Evolutionary conservation across 2,797 vertebrate genomes (phyloP).

Genomic region (Pseudomugil tenellus): DNA sequence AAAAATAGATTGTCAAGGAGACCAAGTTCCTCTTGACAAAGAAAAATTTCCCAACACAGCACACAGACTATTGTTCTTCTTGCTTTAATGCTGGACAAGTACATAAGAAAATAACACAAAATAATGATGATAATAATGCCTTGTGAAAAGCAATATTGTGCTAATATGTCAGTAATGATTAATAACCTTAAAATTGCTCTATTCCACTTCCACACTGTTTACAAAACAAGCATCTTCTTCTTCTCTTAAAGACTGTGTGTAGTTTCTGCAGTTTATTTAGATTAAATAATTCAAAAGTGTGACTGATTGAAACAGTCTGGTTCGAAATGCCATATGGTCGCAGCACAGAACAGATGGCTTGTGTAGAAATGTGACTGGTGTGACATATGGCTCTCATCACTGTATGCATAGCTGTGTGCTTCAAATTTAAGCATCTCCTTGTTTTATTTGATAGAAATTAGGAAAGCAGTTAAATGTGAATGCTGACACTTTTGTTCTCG

Average conservation of each 20-base stretch:
- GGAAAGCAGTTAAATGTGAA: background rate
- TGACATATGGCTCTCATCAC: constrained; percentile 74
- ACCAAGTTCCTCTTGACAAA: too few relatives aligned
- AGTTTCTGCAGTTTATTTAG: constrained; percentile 62
- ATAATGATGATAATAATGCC: too few relatives aligned
- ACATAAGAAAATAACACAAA: too few relatives aligned
- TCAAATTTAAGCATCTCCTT: constrained; percentile 20
- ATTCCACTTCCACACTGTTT: constrained; percentile 16
- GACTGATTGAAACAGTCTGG: constrained; percentile 63
- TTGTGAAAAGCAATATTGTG: background rate
- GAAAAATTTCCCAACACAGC: too few relatives aligned
- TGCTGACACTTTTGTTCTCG: constrained; percentile 27
- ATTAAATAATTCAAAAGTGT: constrained; percentile 67
- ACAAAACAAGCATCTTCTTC: constrained; percentile 33
- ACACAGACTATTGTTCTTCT: too few relatives aligned
- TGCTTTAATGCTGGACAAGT: too few relatives aligned
- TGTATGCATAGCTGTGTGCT: constrained; percentile 46
- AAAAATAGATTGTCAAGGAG: too few relatives aligned
- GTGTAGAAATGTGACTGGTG: constrained; percentile 52
- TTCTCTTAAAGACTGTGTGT: constrained; percentile 48
- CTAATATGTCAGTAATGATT: constrained; percentile 5
- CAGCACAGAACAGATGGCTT: constrained; percentile 73
- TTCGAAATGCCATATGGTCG: constrained; percentile 78
- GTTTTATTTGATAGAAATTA: constrained; percentile 25
- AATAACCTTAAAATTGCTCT: constrained; percentile 11